A percentile compares a stretch with the other conserved stretches of the same genome.
Evolutionary conservation across 2,888 invertebrate genomes (phyloP).

Genomic region (Melolontha melolontha): DNA sequence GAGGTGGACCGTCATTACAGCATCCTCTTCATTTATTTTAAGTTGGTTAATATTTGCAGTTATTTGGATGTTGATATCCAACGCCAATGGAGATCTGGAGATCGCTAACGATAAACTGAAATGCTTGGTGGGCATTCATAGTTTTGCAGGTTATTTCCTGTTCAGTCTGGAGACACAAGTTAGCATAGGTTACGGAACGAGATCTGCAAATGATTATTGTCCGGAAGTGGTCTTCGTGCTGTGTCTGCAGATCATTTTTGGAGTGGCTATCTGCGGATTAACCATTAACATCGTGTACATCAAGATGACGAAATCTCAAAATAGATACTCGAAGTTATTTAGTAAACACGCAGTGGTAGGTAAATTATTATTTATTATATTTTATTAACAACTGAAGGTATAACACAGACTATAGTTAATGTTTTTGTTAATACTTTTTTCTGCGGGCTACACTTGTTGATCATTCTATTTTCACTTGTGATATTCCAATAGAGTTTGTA

Average conservation of each 20-base stretch:
- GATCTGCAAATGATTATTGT: slow-evolving; percentile 86
- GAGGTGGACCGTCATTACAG: slow-evolving; percentile 76
- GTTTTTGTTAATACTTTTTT: too few species aligned
- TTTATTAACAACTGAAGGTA: too few species aligned
- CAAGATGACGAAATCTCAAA: slow-evolving; percentile 72
- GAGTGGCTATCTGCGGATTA: slow-evolving; percentile 62
- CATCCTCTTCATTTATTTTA: slow-evolving; percentile 73
- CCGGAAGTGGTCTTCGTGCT: slow-evolving; percentile 86
- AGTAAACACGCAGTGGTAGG: slow-evolving; percentile 79
- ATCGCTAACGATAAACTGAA: slow-evolving; percentile 67
- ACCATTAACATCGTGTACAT: slow-evolving; percentile 71
- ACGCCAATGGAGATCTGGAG: slow-evolving; percentile 80
- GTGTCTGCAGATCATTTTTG: slow-evolving; percentile 83
- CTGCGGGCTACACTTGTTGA: too few species aligned
- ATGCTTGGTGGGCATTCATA: slow-evolving; percentile 72
- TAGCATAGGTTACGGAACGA: slow-evolving; percentile 86
- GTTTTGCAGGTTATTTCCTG: slow-evolving; percentile 77
- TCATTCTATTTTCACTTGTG: too few species aligned
- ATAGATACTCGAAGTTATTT: slow-evolving; percentile 68
- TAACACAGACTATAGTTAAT: too few species aligned
- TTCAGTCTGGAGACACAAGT: slow-evolving; percentile 88
- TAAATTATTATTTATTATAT: too few species aligned
- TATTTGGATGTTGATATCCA: slow-evolving; percentile 83
- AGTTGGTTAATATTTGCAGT: slow-evolving; percentile 85
- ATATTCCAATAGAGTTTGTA: too few species aligned